Evolutionary conservation across 64 coral and sea anemone genomes (phyloP).

Genomic region (Porites australiensis): DNA sequence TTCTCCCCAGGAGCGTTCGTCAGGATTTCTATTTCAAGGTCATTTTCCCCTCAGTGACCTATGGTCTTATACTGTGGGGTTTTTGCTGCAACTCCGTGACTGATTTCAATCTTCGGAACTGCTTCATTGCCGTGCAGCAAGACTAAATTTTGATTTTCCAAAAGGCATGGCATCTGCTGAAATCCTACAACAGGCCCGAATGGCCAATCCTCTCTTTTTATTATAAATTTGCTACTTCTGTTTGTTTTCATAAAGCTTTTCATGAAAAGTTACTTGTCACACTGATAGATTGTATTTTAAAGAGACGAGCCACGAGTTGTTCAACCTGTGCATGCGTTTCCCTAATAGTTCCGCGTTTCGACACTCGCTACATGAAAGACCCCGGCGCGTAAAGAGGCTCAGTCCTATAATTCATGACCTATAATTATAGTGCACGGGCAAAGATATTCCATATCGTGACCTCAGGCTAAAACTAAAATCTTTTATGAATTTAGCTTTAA

Average conservation of each 20-base stretch:
- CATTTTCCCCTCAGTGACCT: too few relatives aligned
- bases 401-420: not conserved
- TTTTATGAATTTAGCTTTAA: not conserved
- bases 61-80: too few relatives aligned
- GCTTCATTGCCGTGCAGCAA: too few relatives aligned
- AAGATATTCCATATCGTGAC: not conserved
- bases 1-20: too few relatives aligned
- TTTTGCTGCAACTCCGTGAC: too few relatives aligned
- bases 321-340: not conserved
- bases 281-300: not conserved
- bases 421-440: not conserved
- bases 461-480: not conserved
- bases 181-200: too few relatives aligned
- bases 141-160: too few relatives aligned
- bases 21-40: too few relatives aligned
- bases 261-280: not conserved
- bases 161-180: too few relatives aligned
- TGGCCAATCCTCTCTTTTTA: not conserved
- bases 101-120: too few relatives aligned
- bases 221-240: not conserved
- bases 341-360: not conserved
- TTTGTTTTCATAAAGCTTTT: not conserved
- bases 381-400: not conserved
- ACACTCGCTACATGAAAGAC: not conserved
- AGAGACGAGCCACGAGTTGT: too few relatives aligned